A percentile compares a stretch with the other conserved stretches of the same genome.
Evolutionary conservation across 64 coral and sea anemone genomes (phyloP).

Genomic region (Hydrozoanthus tunicans): DNA sequence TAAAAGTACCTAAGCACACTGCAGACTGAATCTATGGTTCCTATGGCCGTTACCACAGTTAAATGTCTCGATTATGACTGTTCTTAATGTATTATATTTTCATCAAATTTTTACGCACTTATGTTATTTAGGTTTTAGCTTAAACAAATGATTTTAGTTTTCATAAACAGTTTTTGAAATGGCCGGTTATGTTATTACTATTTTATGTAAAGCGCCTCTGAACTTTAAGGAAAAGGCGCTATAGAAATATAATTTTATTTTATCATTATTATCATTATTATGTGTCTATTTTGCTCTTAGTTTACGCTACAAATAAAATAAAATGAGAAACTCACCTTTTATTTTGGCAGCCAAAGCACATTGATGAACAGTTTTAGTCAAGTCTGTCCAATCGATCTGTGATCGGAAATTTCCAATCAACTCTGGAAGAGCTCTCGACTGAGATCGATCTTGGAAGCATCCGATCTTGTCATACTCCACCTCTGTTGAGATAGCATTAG

Average conservation of each 20-base stretch:
- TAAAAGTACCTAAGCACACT: too few relatives aligned
- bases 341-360: constrained; percentile 38
- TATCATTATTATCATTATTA: too few relatives aligned
- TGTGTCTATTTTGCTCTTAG: background rate
- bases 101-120: too few relatives aligned
- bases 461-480: constrained; percentile 37
- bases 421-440: constrained; percentile 61
- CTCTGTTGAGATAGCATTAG: background rate
- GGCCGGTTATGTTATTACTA: too few relatives aligned
- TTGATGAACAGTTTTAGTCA: constrained; percentile 20
- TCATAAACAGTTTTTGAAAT: too few relatives aligned
- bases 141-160: too few relatives aligned
- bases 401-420: constrained; percentile 51
- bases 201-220: too few relatives aligned
- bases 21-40: too few relatives aligned
- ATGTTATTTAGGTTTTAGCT: too few relatives aligned
- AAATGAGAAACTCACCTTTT: constrained; percentile 30
- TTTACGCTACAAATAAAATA: background rate
- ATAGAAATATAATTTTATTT: background rate
- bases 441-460: constrained; percentile 46
- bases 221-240: background rate
- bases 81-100: too few relatives aligned
- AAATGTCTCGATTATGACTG: too few relatives aligned
- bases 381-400: constrained; percentile 50
- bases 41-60: too few relatives aligned